phyloP scores from a whole-genome alignment of 2,113 vertebrate genomes.

The Dendrocopos noguchii region DNA sequence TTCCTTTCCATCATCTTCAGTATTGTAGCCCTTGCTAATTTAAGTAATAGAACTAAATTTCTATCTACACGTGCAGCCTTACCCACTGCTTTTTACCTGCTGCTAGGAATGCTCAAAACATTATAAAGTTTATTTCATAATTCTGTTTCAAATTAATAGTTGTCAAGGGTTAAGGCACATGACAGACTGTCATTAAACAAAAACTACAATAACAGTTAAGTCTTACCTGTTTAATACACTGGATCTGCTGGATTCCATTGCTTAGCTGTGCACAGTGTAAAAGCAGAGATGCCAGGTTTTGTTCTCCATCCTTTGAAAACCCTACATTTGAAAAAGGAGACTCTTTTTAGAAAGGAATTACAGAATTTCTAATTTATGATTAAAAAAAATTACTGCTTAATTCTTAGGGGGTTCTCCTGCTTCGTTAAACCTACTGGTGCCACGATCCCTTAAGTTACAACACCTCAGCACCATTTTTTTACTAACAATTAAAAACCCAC shows the following conservation, averaged over 20 bases:
- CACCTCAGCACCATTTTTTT: not conserved
- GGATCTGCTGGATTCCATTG: conserved; percentile 91
- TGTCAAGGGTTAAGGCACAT: no score
- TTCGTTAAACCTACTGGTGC: not conserved
- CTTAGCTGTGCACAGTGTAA: conserved; percentile 79
- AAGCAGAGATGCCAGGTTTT: conserved; percentile 82
- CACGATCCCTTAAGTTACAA: not conserved
- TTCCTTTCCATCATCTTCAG: not conserved
- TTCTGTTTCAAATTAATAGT: not conserved
- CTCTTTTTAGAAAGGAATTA: not conserved
- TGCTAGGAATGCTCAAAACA: not conserved
- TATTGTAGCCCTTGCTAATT: not conserved
- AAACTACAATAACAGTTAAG: not conserved
- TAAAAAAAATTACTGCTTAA: not conserved
- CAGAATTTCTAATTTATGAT: not conserved
- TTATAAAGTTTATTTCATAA: not conserved
- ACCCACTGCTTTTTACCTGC: not conserved
- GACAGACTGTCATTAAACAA: not conserved
- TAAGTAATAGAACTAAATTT: not conserved
- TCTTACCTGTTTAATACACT: conserved; percentile 87
- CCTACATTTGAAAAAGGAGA: conserved; percentile 50
- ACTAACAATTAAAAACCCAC: not conserved
- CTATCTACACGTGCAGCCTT: accelerated
- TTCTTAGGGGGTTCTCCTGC: not conserved
- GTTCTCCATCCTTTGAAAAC: conserved; percentile 75